Evolutionary conservation across 2,113 vertebrate genomes (phyloP).

Genomic region (Protobothrops flavoviridis): DNA sequence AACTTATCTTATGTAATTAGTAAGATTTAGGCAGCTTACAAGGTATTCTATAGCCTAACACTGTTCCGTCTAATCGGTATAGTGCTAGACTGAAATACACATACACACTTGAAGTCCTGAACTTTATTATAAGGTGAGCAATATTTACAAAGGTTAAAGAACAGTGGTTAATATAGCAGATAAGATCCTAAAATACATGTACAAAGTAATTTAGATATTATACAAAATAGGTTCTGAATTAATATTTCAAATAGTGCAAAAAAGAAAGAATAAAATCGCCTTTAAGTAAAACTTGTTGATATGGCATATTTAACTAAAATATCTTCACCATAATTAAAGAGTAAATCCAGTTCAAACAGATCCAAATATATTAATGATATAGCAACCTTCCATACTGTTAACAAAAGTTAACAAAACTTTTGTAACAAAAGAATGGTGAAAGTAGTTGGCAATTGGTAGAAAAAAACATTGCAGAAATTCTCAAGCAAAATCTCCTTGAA

Average conservation of each 20-base stretch:
- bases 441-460: neutral
- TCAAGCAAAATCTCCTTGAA: neutral
- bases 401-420: neutral
- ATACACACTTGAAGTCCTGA: neutral
- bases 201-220: neutral
- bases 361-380: neutral
- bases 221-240: neutral
- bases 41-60: neutral
- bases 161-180: neutral
- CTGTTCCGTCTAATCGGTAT: neutral
- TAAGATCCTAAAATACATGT: neutral
- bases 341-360: neutral
- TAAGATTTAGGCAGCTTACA: neutral
- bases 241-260: neutral
- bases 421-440: neutral
- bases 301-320: neutral
- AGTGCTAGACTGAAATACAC: neutral
- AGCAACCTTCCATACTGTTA: neutral
- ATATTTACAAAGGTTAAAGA: neutral
- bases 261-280: neutral
- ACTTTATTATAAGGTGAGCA: neutral
- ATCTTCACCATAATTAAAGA: neutral
- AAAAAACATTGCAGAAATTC: neutral
- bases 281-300: neutral
- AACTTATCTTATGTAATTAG: neutral